Evolutionary conservation across 1,140 invertebrate genomes (phyloP).

Genomic region (Andrena cerasifolii): DNA sequence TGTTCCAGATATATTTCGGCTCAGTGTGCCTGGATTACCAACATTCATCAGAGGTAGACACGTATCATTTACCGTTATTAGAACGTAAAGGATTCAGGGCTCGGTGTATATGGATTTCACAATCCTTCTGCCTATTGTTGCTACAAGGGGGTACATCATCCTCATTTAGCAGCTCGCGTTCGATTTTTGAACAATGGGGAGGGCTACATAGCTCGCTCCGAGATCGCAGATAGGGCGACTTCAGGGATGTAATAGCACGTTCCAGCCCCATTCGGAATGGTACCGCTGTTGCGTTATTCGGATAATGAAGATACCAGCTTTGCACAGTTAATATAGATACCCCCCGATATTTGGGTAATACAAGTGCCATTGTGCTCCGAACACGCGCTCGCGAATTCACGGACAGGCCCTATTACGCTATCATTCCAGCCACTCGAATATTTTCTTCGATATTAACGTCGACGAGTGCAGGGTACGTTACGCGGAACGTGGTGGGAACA

Average conservation of each 20-base stretch:
- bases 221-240: conserved; percentile 21
- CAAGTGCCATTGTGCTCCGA: conserved; percentile 33
- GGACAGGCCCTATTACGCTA: neutral
- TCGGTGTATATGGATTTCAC: no score
- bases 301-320: conserved; percentile 46
- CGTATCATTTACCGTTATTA: no score
- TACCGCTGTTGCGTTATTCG: conserved; percentile 26
- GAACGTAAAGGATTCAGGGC: no score
- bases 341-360: conserved; percentile 44
- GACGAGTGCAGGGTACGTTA: neutral
- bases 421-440: conserved; percentile 19
- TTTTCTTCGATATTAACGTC: conserved; percentile 45
- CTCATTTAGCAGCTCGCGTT: neutral
- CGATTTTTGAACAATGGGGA: conserved; percentile 17
- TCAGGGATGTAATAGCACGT: conserved; percentile 10
- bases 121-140: neutral
- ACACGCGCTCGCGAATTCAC: conserved; percentile 14
- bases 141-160: no score
- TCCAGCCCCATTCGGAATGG: neutral
- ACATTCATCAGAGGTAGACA: no score
- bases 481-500: neutral
- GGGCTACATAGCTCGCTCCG: neutral
- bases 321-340: conserved; percentile 41
- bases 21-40: no score
- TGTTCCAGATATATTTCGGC: no score